These are phyloP conservation scores for Sarcophaga variegata DNA, from an alignment of 2,888 invertebrate species.

Conservation along the genomic window DNA sequence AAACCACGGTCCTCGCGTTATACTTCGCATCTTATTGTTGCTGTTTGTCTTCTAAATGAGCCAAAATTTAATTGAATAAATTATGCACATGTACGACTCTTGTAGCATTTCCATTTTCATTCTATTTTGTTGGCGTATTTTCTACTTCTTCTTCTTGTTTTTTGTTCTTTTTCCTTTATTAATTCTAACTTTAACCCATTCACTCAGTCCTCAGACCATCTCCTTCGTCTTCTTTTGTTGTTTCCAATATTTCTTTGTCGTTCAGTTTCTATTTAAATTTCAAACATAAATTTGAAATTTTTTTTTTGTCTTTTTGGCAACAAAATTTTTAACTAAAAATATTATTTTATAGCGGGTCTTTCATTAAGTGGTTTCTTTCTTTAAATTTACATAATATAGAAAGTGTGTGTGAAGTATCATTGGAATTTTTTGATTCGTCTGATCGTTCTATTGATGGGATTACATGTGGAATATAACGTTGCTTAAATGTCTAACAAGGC, in stretches of 20 bases:
- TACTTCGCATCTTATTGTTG: slow-evolving; percentile 26
- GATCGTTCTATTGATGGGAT: too few relatives aligned
- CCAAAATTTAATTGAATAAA: slow-evolving; percentile 68
- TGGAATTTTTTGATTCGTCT: too few relatives aligned
- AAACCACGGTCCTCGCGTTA: slow-evolving; percentile 12
- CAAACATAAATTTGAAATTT: slow-evolving; percentile 50
- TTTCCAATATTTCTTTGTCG: not conserved
- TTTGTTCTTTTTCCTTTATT: slow-evolving; percentile 12
- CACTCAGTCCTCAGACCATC: slow-evolving; percentile 30
- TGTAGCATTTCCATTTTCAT: slow-evolving; percentile 47
- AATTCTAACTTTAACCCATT: slow-evolving; percentile 40
- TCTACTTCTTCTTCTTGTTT: slow-evolving; percentile 4
- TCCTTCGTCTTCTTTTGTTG: not conserved
- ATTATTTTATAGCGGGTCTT: not conserved
- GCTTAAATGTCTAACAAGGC: too few relatives aligned
- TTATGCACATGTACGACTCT: slow-evolving; percentile 64
- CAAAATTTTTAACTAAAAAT: slow-evolving; percentile 18
- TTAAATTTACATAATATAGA: too few relatives aligned
- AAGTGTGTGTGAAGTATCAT: too few relatives aligned
- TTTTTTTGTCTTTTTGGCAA: not conserved
- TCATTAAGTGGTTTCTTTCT: too few relatives aligned
- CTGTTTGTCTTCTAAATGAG: slow-evolving; percentile 68
- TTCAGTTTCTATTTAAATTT: not conserved
- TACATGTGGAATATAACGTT: too few relatives aligned
- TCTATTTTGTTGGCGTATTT: slow-evolving; percentile 1